phyloP scores from a whole-genome alignment of 2,888 invertebrate genomes.

The Melinaea marsaeus region DNA sequence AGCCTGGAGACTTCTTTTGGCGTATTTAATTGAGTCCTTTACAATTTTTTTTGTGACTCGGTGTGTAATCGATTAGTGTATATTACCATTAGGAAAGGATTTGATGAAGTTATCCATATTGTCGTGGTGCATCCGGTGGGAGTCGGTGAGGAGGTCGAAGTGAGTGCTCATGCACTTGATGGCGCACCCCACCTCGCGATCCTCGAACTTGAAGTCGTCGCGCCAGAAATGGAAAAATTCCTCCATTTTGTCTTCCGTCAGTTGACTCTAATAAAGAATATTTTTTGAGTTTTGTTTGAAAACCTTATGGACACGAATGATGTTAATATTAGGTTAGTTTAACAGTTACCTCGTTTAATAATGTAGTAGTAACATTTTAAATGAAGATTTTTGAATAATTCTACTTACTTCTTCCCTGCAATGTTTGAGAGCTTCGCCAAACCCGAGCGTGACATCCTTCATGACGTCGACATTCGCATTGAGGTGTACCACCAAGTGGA shows the following conservation, averaged over 20 bases:
- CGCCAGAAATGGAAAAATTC: conserved; percentile 73
- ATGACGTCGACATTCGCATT: conserved; percentile 49
- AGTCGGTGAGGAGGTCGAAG: conserved; percentile 65
- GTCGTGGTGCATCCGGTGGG: conserved; percentile 65
- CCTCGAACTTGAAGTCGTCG: conserved; percentile 67
- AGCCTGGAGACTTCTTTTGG: not conserved
- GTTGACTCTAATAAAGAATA: conserved; percentile 46
- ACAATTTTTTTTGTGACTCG: not conserved
- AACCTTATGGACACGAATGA: too few relatives aligned
- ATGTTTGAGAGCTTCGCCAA: conserved; percentile 63
- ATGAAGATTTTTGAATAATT: not conserved
- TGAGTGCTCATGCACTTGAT: conserved; percentile 64
- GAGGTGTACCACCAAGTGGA: conserved; percentile 14
- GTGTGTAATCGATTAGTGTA: not conserved
- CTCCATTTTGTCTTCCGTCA: conserved; percentile 67
- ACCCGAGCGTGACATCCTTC: conserved; percentile 70
- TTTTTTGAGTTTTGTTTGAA: not conserved
- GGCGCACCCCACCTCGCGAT: conserved; percentile 70
- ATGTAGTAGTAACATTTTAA: too few relatives aligned
- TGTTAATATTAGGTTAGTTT: too few relatives aligned
- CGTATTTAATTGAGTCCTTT: not conserved
- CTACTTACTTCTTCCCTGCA: conserved; percentile 60
- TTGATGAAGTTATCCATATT: conserved; percentile 64
- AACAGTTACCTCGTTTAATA: too few relatives aligned
- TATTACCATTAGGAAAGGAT: conserved; percentile 62